Evolutionary conservation across 1,140 invertebrate genomes (phyloP).

Genomic region (Panagrolaimus sp.): DNA sequence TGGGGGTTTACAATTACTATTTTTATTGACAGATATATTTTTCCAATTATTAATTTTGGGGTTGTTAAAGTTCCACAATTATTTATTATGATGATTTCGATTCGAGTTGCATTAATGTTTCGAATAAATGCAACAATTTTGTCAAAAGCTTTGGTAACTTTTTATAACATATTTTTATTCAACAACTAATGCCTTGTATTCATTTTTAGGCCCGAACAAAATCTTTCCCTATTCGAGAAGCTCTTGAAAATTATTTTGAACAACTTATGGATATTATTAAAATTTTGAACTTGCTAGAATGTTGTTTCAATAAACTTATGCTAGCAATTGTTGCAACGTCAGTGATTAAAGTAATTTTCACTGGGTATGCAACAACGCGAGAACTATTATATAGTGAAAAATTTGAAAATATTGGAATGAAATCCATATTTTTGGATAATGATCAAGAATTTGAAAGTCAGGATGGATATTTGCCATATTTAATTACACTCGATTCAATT

Average conservation of each 20-base stretch:
- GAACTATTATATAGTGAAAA: not conserved
- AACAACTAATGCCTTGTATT: too few species aligned
- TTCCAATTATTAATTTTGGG: not conserved
- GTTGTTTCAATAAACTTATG: conserved; percentile 5
- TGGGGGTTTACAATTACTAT: not conserved
- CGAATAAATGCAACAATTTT: not conserved
- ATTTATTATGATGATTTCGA: conserved; percentile 6
- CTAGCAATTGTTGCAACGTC: not conserved
- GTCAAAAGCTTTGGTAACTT: too few species aligned
- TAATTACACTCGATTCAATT: not conserved
- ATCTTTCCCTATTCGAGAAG: not conserved
- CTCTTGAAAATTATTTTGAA: not conserved
- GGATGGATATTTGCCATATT: not conserved
- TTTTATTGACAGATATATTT: not conserved
- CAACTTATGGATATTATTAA: not conserved
- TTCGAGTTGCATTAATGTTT: conserved; percentile 6
- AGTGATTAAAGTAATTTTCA: not conserved
- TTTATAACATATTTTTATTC: too few species aligned
- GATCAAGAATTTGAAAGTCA: not conserved
- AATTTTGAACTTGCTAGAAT: conserved; percentile 3
- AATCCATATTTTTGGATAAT: not conserved
- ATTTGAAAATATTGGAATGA: not conserved
- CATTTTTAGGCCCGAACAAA: not conserved
- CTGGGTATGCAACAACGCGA: not conserved
- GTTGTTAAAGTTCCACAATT: conserved; percentile 6